Evolutionary conservation across 2,888 invertebrate species (phyloP).

Genomic region (Allolobophora icterica): DNA sequence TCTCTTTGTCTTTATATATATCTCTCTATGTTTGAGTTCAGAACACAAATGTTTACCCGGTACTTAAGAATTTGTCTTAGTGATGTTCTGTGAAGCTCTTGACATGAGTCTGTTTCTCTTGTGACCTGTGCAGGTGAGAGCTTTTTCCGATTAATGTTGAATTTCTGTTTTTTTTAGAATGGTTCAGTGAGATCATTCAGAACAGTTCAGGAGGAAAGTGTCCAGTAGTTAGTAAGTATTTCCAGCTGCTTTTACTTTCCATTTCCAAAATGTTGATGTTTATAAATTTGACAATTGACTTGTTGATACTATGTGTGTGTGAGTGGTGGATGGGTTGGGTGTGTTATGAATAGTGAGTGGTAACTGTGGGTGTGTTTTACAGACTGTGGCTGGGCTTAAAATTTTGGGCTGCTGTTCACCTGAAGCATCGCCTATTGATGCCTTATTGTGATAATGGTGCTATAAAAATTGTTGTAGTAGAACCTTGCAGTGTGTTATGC

Average conservation of each 20-base stretch:
- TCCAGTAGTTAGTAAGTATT: constrained; percentile 48
- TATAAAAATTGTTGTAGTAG: too few relatives aligned
- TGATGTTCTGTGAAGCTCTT: not conserved
- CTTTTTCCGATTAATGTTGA: not conserved
- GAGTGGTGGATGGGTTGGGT: too few relatives aligned
- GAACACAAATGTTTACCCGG: not conserved
- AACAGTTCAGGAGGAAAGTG: constrained; percentile 41
- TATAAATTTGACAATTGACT: too few relatives aligned
- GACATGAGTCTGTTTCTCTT: not conserved
- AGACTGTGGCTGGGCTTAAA: too few relatives aligned
- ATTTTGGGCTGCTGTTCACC: too few relatives aligned
- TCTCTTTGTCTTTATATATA: not conserved
- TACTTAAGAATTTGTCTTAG: constrained; percentile 3
- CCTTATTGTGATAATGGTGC: too few relatives aligned
- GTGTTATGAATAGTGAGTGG: too few relatives aligned
- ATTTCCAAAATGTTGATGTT: not conserved
- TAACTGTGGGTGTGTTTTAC: too few relatives aligned
- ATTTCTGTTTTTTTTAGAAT: constrained; percentile 37
- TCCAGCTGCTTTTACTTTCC: not conserved
- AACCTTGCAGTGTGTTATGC: too few relatives aligned
- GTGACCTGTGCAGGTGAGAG: not conserved
- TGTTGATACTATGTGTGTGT: too few relatives aligned
- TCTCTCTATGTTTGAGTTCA: not conserved
- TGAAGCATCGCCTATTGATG: too few relatives aligned
- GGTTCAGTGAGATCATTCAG: constrained; percentile 41